Percentiles rank a stretch among this genome's conserved stretches.
phyloP scores from a whole-genome alignment of 2,888 invertebrate genomes.

The Phaedon cochleariae region DNA sequence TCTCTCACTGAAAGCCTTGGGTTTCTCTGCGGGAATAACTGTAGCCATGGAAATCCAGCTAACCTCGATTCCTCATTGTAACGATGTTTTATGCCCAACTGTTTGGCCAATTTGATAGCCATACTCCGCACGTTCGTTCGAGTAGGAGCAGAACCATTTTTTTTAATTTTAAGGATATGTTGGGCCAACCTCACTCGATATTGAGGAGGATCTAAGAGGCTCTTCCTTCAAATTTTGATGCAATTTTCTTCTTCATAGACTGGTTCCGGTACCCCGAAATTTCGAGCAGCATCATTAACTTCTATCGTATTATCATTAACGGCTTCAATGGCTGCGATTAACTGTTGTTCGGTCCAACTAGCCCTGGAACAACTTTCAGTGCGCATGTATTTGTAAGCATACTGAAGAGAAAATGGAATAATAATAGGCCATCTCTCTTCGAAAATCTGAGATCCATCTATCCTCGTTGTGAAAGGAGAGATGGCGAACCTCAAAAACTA shows the following conservation, averaged over 20 bases:
- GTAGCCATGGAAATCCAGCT: conserved; percentile 30
- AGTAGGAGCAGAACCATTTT: conserved; percentile 33
- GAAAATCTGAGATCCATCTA: no score
- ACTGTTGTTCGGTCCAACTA: conserved; percentile 17
- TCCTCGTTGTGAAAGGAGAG: no score
- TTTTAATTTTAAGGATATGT: conserved; percentile 34
- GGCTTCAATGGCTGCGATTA: conserved; percentile 19
- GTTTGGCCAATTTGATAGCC: conserved; percentile 30
- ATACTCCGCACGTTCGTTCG: conserved; percentile 24
- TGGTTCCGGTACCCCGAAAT: conserved; percentile 33
- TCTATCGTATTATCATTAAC: conserved; percentile 18
- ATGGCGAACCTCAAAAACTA: no score
- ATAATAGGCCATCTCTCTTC: no score
- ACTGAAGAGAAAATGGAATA: no score
- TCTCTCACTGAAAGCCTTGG: conserved; percentile 23
- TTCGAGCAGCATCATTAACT: conserved; percentile 26
- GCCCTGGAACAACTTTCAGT: no score
- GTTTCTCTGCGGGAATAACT: conserved; percentile 26
- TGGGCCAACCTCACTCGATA: neutral
- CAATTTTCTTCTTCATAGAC: conserved; percentile 18
- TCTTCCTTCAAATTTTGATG: neutral
- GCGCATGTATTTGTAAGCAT: no score
- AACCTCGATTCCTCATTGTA: conserved; percentile 23
- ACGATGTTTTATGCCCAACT: conserved; percentile 26
- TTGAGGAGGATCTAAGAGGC: no score